These are phyloP conservation scores for Rhea pennata DNA, from an alignment of 2,113 vertebrate species.

Conservation along the genomic window DNA sequence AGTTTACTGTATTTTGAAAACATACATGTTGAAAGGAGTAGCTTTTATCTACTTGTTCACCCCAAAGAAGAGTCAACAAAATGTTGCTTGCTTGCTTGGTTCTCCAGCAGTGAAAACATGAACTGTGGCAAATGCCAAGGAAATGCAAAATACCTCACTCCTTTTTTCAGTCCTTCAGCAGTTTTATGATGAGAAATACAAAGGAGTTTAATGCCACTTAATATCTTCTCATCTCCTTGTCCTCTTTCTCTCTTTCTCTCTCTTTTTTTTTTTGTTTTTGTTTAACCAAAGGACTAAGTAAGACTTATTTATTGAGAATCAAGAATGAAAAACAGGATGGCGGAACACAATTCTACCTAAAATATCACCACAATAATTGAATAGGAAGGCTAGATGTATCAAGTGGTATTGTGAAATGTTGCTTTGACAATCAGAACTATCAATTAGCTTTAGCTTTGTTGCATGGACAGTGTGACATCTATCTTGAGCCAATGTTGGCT, in stretches of 20 bases:
- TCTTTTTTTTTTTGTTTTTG: neutral
- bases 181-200: neutral
- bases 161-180: neutral
- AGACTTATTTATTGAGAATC: neutral
- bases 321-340: neutral
- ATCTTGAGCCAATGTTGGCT: neutral
- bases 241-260: neutral
- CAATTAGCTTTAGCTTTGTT: neutral
- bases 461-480: neutral
- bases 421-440: neutral
- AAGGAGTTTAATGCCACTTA: neutral
- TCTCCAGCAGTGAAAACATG: neutral
- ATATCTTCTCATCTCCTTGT: neutral
- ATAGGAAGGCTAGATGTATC: neutral
- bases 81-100: neutral
- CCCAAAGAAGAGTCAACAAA: neutral
- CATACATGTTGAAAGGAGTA: neutral
- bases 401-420: neutral
- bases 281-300: neutral
- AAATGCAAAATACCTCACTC: neutral
- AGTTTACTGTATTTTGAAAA: neutral
- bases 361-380: neutral
- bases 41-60: neutral
- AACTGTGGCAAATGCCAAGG: neutral
- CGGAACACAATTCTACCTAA: neutral